phyloP scores from a whole-genome alignment of 2,113 vertebrate species.

The Oryzias javanicus region DNA sequence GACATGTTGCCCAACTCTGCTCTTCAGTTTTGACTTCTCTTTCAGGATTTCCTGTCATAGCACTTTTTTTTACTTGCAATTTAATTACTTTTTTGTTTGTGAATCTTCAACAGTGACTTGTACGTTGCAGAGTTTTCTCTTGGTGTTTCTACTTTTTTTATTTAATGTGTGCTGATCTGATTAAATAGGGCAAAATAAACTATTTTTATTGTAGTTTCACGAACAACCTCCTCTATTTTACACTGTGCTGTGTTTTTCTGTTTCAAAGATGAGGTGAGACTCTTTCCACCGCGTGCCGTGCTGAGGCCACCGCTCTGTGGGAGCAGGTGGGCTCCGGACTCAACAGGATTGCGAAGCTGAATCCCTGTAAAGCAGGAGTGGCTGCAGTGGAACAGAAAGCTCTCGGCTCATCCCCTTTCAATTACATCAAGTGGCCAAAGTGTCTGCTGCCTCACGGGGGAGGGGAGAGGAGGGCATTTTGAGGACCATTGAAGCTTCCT shows the following conservation, averaged over 20 bases:
- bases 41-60: no score
- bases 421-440: constrained; percentile 55
- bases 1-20: no score
- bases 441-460: constrained; percentile 23
- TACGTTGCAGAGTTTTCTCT: no score
- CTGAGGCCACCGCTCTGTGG: constrained; percentile 33
- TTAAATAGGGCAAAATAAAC: not conserved
- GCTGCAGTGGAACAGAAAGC: constrained; percentile 37
- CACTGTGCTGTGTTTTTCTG: constrained; percentile 11
- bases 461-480: not conserved
- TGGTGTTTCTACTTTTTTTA: no score
- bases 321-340: constrained; percentile 73
- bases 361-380: constrained; percentile 50
- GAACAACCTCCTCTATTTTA: constrained; percentile 41
- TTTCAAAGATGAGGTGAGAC: constrained; percentile 44
- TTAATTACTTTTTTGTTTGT: no score
- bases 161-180: no score
- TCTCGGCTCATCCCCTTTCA: constrained; percentile 48
- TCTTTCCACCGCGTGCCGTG: constrained; percentile 43
- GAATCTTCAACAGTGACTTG: no score
- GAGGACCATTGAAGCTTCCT: constrained; percentile 3
- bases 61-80: no score
- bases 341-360: constrained; percentile 53
- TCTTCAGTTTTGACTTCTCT: no score
- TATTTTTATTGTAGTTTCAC: not conserved